phyloP scores from a whole-genome alignment of 2,888 invertebrate genomes.

The Crematogaster levior region DNA sequence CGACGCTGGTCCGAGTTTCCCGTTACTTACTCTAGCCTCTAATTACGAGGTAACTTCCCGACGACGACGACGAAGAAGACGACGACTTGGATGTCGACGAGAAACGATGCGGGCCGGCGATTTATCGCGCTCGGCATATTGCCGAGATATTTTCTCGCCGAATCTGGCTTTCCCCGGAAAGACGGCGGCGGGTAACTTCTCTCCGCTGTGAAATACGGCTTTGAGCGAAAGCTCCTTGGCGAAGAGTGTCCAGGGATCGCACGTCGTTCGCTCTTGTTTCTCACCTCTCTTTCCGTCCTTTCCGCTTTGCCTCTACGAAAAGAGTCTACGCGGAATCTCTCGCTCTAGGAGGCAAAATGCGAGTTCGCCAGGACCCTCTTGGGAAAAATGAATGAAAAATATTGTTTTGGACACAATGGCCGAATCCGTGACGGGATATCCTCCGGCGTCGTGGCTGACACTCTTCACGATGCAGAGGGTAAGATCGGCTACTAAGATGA shows the following conservation, averaged over 20 bases:
- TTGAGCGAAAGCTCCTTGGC: constrained; percentile 46
- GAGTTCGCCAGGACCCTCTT: constrained; percentile 55
- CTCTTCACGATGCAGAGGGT: constrained; percentile 34
- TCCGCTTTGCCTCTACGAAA: not conserved
- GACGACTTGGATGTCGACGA: not conserved
- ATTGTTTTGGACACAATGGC: constrained; percentile 79
- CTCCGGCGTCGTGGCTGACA: constrained; percentile 55
- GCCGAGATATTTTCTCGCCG: constrained; percentile 52
- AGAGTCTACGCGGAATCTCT: constrained; percentile 33
- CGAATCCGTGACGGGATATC: constrained; percentile 73
- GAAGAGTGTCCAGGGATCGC: constrained; percentile 50
- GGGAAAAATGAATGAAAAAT: constrained; percentile 79
- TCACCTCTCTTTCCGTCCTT: constrained; percentile 15
- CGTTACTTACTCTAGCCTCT: constrained; percentile 16
- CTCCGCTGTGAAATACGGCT: constrained; percentile 41
- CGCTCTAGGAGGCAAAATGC: constrained; percentile 28
- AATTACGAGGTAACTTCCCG: constrained; percentile 40
- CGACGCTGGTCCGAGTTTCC: constrained; percentile 9
- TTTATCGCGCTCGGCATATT: constrained; percentile 53
- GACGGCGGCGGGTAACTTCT: constrained; percentile 37
- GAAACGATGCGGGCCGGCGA: constrained; percentile 39
- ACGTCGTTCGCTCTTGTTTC: not conserved
- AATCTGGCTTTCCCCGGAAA: constrained; percentile 42
- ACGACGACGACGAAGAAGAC: too few species aligned
- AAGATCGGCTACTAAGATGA: constrained; percentile 42